These are phyloP conservation scores for Drosophila trapezifrons DNA, from an alignment of 1,140 invertebrate genomes.

Conservation along the genomic window DNA sequence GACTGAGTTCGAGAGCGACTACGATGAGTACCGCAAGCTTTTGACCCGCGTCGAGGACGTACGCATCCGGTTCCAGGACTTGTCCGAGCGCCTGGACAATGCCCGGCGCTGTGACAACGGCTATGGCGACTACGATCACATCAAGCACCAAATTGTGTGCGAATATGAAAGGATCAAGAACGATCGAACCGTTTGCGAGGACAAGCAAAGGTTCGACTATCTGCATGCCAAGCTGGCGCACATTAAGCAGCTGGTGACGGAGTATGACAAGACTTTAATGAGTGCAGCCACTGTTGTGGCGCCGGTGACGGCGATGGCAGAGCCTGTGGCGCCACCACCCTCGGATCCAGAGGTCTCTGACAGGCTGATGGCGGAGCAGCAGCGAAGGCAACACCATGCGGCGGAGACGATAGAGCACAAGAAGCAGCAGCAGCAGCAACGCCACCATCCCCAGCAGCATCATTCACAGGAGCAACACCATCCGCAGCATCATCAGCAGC, in stretches of 20 bases:
- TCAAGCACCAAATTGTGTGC: slow-evolving; percentile 90
- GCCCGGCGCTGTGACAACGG: slow-evolving; percentile 58
- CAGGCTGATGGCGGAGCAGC: slow-evolving; percentile 31
- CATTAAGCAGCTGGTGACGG: slow-evolving; percentile 93
- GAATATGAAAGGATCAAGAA: slow-evolving; percentile 92
- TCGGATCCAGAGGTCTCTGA: slow-evolving; percentile 18
- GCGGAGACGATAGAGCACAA: slow-evolving; percentile 66
- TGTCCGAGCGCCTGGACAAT: slow-evolving; percentile 84
- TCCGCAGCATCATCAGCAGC: slow-evolving; percentile 27
- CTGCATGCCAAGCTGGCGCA: slow-evolving; percentile 95
- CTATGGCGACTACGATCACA: slow-evolving; percentile 71
- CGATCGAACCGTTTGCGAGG: slow-evolving; percentile 89
- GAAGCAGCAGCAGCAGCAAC: slow-evolving; percentile 21
- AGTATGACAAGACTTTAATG: slow-evolving; percentile 88
- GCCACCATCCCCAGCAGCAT: slow-evolving; percentile 39
- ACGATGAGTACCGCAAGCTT: slow-evolving; percentile 91
- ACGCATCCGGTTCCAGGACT: slow-evolving; percentile 89
- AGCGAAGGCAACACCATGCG: slow-evolving; percentile 57
- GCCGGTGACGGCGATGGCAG: slow-evolving; percentile 8
- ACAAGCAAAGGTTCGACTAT: slow-evolving; percentile 91
- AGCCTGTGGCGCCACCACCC: slow-evolving; percentile 13
- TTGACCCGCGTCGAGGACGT: slow-evolving; percentile 91
- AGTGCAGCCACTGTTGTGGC: slow-evolving; percentile 25
- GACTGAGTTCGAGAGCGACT: slow-evolving; percentile 93
- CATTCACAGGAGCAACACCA: slow-evolving; percentile 21